Evolutionary conservation across 2,797 vertebrate species (phyloP).

Genomic region (Micropoecilia bifurca): DNA sequence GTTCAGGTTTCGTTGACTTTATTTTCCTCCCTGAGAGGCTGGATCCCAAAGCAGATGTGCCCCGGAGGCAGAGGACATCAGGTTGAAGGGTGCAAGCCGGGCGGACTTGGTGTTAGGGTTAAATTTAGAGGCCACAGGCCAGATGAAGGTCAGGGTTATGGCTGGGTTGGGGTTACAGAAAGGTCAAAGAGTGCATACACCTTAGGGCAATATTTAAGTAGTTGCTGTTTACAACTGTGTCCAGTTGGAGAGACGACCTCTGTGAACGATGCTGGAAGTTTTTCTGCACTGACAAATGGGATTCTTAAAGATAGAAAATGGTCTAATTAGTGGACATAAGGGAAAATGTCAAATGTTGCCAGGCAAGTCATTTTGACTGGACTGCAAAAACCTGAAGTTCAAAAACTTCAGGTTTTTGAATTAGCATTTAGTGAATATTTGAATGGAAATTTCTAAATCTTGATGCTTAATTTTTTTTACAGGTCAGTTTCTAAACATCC

Average conservation of each 20-base stretch:
- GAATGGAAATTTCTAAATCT: not conserved
- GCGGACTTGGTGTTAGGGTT: constrained; percentile 77
- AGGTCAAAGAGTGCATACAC: constrained; percentile 67
- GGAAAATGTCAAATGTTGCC: not conserved
- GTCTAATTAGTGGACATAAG: not conserved
- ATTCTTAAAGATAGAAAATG: not conserved
- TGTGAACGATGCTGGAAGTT: constrained; percentile 4
- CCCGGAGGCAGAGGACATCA: constrained; percentile 63
- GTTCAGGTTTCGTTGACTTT: constrained; percentile 64
- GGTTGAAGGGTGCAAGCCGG: constrained; percentile 70
- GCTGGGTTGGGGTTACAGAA: constrained; percentile 72
- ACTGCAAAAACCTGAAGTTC: no score
- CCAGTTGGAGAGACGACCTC: constrained; percentile 24
- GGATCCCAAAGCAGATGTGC: constrained; percentile 78
- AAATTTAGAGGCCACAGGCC: constrained; percentile 75
- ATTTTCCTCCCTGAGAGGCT: constrained; percentile 44
- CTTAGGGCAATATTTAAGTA: constrained; percentile 63
- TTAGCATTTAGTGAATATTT: not conserved
- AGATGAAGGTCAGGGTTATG: constrained; percentile 77
- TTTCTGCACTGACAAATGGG: not conserved
- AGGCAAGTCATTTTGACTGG: not conserved
- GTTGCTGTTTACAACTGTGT: constrained; percentile 60
- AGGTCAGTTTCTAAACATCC: not conserved
- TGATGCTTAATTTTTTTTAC: not conserved
- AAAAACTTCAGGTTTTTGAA: not conserved